These are phyloP conservation scores for Apostichopus parvimensis DNA, from an alignment of 35 echinoderm and acorn worm genomes.

Conservation along the genomic window DNA sequence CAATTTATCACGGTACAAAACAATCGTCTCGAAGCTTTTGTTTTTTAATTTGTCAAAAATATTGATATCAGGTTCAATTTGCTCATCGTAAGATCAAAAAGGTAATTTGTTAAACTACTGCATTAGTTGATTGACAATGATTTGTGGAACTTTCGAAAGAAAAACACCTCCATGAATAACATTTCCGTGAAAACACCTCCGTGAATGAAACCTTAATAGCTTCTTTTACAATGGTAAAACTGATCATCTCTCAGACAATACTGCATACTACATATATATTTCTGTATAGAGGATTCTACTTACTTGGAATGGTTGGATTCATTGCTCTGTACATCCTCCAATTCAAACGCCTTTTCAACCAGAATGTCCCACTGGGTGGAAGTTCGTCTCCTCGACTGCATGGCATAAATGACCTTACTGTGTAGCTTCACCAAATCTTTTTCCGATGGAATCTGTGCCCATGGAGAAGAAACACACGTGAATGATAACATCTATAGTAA, in stretches of 20 bases:
- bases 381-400: slow-evolving; percentile 78
- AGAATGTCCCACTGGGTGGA: slow-evolving; percentile 87
- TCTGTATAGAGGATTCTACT: background rate
- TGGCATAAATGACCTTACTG: slow-evolving; percentile 87
- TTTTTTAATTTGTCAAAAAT: too few relatives aligned
- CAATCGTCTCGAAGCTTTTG: too few relatives aligned
- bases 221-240: background rate
- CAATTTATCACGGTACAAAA: too few relatives aligned
- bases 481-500: too few relatives aligned
- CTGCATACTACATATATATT: background rate
- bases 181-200: too few relatives aligned
- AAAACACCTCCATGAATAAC: too few relatives aligned
- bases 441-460: slow-evolving; percentile 76
- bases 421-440: slow-evolving; percentile 90
- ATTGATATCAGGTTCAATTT: too few relatives aligned
- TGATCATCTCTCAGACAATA: background rate
- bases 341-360: slow-evolving; percentile 73
- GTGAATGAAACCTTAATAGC: too few relatives aligned
- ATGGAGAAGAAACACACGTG: background rate
- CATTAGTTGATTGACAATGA: too few relatives aligned
- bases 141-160: too few relatives aligned
- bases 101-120: too few relatives aligned
- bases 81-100: too few relatives aligned
- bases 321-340: slow-evolving; percentile 93
- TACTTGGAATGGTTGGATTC: slow-evolving; percentile 76